Base-by-base conservation (phyloP, 2,888 invertebrate species). In the Leistus spinibarbis region DNA sequence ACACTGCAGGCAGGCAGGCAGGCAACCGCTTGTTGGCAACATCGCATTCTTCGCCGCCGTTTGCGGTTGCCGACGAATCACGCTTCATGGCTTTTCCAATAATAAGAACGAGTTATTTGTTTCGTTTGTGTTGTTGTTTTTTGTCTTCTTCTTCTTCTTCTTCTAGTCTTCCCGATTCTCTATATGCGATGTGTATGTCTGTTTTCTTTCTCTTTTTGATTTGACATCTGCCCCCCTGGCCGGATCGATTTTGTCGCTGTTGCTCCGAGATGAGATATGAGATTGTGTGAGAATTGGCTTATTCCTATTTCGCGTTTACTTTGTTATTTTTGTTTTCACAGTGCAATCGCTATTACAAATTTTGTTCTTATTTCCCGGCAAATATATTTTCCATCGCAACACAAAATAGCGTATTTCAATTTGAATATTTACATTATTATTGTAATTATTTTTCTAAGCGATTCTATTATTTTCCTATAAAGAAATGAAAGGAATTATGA, bases 21-120 rank as follows among this genome's bases (percentile, higher is more conserved):
- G n/a, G n/a, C n/a, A n/a, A n/a, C n/a, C 40, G 40, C 7, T 40
- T 40, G 40, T 3, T 23, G 64, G 64, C 64, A 64, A 64, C 64
- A 64, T 2, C 64, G 64, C 57, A 57, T 19, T 19, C 40, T 17
- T 23, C 23, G 22, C 23, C n/a, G 64, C 23, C 64, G 24, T 64
- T 27, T 24, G 64, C 64, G 64, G 27, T 60, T 60, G 64, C 23
- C 24, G 23, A 24, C 64, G 64, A 64, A 64, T 66, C 54, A 66
- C 40, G 68, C 54, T 56, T 68, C 54, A 54, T 22, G 20, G 68
- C 19, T 19, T 68, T 68, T 68, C 68, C 69, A 69, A 69, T 69
- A 69, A 69, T 56, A 69, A 57, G 69, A 69, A 57, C 57, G 69
- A 57, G 69, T 56, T 69, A 69, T 69, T 69, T 69, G 69, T 69